Evolutionary conservation across 2,888 invertebrate species (phyloP), one percentile per base, ranked within the genome.

Genomic region (Julus scandinavius): DNA sequence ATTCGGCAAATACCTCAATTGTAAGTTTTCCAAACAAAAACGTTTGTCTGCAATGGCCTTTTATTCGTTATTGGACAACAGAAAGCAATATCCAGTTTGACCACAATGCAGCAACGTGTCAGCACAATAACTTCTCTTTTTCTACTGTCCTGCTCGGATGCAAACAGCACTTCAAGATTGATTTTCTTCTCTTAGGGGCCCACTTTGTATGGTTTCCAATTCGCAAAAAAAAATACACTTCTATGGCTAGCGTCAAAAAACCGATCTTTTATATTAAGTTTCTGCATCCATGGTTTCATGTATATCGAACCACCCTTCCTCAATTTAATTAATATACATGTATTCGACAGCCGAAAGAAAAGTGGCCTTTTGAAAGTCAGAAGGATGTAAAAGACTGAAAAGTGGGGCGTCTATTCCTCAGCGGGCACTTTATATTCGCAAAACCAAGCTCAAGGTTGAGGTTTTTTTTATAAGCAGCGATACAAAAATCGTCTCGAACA

Each of bases 31-130:
- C 72, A 20, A 11, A 72, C 72, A 20, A 72, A 29, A 29, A 29
- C 29, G 63, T 72, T 3, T 2, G 72, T 72, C 29, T 72, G 20
- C 3, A 72, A 72, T 72, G 72, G 29, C 72, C 29, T 72, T 72
- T 72, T 72, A 72, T 72, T 72, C 29, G n/a, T 72, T 72, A 72
- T 72, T n/a, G 72, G 72, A 72, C 72, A 20, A n/a, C 72, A 29
- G 72, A 72, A 72, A 72, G 72, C 72, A 72, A 72, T 72, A 72
- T 72, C 29, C 29, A 29, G 72, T 29, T 29, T 72, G 72, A n/a
- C 20, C 72, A 72, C 72, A 29, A 72, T 72, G 29, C 72, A 29
- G 11, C 29, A 29, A n/a, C 29, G 5, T 72, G 72, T 72, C 72
- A 72, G 20, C 72, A 72, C 72, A 72, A 72, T 72, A 72, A 17